These are phyloP conservation scores for Rhinoptilus africanus DNA, from an alignment of 2,113 vertebrate species.

Conservation along the genomic window DNA sequence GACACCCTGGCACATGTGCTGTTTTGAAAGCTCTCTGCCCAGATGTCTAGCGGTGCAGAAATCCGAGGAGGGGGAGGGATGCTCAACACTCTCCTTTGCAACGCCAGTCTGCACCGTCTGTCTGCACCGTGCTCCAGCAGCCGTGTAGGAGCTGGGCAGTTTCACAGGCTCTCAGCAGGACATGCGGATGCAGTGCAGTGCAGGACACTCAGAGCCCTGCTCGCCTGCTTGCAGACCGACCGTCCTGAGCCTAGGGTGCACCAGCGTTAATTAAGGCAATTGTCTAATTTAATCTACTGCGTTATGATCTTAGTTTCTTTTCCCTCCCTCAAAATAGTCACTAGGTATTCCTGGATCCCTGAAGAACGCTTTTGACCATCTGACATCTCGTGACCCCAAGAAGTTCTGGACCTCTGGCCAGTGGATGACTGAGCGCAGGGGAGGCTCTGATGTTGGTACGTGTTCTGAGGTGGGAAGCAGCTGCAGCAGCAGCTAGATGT, in stretches of 20 bases:
- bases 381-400: constrained; percentile 77
- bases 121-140: neutral
- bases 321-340: constrained; percentile 55
- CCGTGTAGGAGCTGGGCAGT: neutral
- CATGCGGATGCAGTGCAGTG: neutral
- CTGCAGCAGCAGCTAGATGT: neutral
- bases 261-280: neutral
- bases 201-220: neutral
- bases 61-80: neutral
- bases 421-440: constrained; percentile 89
- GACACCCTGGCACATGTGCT: neutral
- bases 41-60: neutral
- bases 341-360: constrained; percentile 65
- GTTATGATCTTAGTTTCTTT: neutral
- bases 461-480: neutral
- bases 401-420: constrained; percentile 89
- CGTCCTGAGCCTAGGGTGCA: neutral
- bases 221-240: neutral
- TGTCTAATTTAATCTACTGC: neutral
- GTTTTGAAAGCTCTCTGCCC: neutral
- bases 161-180: neutral
- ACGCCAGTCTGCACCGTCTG: neutral
- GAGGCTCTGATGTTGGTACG: constrained; percentile 88
- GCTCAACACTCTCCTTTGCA: neutral
- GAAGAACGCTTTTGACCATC: constrained; percentile 67